Evolutionary conservation across 2,888 invertebrate genomes (phyloP), one percentile per base, ranked within the genome.

Genomic region (Thyatira batis): DNA sequence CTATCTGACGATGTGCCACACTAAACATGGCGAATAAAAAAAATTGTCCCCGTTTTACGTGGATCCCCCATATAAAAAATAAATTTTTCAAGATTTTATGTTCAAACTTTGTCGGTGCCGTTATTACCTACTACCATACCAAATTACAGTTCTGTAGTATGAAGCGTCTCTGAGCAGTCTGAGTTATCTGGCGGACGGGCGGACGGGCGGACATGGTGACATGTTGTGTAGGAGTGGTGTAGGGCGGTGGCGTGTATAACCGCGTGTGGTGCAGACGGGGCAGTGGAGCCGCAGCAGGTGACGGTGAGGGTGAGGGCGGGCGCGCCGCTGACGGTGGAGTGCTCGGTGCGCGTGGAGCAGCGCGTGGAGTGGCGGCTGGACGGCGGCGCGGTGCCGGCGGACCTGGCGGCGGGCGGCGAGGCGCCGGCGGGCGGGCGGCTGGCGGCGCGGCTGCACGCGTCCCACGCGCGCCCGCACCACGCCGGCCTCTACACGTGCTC

Each of bases 321-420:
- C 67, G 81, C 78, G 69, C 86, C 86, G 76, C 83, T 87, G 49
- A 68, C 71, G 43, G 82, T 87, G 77, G 85, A 83, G 84, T 87
- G 88, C 68, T 69, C 78, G 66, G 78, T 87, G 82, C 82, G 86
- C 61, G 75, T 78, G 65, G 80, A 79, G 70, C 73, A 80, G 75
- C 76, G 68, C 58, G 80, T 71, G 54, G 73, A 64, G 65, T 83
- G 84, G 84, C 71, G 67, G 59, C 76, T 75, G 63, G 78, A 81
- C 71, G 86, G 82, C 54, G 70, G 69, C 60, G 68, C 71, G 60
- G 71, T 72, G 73, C 82, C 82, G 50, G 61, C 69, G 57, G 86
- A 84, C 75, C 51, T 84, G 79, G 73, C 69, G 54, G 60, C 77
- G 55, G 82, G 76, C 45, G 67, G 73, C 65, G 84, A 78, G 71